Conservation (phyloP, 2,113 vertebrate species). For the Euleptes europaea region DNA sequence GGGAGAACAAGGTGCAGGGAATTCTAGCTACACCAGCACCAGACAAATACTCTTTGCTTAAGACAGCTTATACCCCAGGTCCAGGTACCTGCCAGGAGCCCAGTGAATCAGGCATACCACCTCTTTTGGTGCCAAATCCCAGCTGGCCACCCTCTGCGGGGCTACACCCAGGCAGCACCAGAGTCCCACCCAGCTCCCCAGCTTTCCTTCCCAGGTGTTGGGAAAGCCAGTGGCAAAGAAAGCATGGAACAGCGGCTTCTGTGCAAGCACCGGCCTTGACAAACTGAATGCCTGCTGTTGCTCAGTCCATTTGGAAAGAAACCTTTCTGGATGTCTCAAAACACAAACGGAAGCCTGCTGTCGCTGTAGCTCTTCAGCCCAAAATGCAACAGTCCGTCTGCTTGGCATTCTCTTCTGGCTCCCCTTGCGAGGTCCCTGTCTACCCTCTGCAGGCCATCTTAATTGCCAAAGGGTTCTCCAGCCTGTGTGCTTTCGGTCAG, state of each 20-base stretch:
- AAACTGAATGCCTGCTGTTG: neutral
- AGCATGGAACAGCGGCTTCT: neutral
- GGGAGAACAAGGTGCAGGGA: neutral
- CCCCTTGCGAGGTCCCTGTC: neutral
- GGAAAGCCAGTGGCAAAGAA: neutral
- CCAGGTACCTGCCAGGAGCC: neutral
- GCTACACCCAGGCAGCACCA: neutral
- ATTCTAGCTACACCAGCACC: slow-evolving; percentile 13
- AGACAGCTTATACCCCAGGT: neutral
- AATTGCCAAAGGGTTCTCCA: neutral
- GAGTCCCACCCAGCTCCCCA: neutral
- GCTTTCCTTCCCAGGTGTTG: neutral
- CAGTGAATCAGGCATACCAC: neutral
- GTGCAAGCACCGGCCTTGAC: neutral
- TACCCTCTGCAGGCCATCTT: neutral
- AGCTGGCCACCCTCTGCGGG: neutral
- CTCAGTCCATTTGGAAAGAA: neutral
- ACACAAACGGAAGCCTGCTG: neutral
- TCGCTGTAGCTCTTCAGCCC: neutral
- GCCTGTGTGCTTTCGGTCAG: neutral
- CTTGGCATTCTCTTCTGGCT: neutral
- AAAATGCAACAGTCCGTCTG: neutral
- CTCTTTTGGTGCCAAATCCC: neutral
- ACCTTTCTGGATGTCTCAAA: neutral
- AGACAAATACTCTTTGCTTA: neutral